These are phyloP conservation scores for Callionymus lyra DNA, from an alignment of 2,113 vertebrate genomes.

Conservation along the genomic window DNA sequence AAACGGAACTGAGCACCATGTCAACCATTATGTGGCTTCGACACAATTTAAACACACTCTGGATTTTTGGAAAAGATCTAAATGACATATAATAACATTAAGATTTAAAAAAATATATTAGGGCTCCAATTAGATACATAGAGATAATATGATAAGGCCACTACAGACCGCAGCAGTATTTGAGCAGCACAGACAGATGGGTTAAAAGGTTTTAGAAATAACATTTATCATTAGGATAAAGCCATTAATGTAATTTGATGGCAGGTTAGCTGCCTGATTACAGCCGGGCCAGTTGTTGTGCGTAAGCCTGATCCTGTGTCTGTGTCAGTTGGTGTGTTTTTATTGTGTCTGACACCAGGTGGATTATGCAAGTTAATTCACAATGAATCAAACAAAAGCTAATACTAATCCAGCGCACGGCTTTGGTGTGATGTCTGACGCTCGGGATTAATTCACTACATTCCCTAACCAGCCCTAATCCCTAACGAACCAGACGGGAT, in stretches of 20 bases:
- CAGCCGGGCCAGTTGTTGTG: constrained; percentile 27
- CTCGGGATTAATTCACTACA: constrained; percentile 57
- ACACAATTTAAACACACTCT: too few relatives aligned
- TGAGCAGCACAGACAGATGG: too few relatives aligned
- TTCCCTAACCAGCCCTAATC: constrained; percentile 59
- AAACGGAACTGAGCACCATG: too few relatives aligned
- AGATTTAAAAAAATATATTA: too few relatives aligned
- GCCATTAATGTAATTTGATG: constrained; percentile 1
- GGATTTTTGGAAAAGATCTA: too few relatives aligned
- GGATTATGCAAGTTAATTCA: constrained; percentile 61
- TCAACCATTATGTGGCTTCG: too few relatives aligned
- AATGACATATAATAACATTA: too few relatives aligned
- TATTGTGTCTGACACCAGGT: constrained; percentile 64
- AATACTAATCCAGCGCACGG: constrained; percentile 55
- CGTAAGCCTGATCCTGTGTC: constrained; percentile 44
- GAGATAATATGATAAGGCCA: too few relatives aligned
- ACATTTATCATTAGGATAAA: too few relatives aligned
- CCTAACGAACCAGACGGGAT: constrained; percentile 54
- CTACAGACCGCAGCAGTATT: too few relatives aligned
- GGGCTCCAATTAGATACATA: too few relatives aligned
- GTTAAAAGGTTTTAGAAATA: too few relatives aligned
- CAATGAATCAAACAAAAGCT: constrained; percentile 57
- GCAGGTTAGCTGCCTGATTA: constrained; percentile 32
- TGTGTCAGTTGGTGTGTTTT: constrained; percentile 49
- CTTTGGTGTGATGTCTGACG: constrained; percentile 59